phyloP scores from a whole-genome alignment of 2,888 invertebrate genomes.

The Tromatobia lineatoria region DNA sequence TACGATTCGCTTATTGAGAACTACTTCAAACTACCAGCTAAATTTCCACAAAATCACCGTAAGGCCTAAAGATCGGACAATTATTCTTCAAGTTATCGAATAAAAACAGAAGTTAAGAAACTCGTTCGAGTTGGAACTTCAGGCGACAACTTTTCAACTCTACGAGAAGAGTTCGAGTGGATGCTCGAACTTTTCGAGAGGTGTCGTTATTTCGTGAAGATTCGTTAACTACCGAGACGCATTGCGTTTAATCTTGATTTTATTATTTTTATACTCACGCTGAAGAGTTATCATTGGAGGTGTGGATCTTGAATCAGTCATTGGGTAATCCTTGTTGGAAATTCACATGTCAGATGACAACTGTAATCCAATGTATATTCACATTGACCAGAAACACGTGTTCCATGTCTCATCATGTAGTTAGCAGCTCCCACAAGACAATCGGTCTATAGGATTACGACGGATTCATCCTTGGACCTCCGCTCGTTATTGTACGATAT shows the following conservation, averaged over 20 bases:
- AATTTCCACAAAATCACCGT: not conserved
- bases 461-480: constrained; percentile 24
- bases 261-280: not conserved
- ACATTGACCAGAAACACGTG: constrained; percentile 37
- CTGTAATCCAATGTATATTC: not conserved
- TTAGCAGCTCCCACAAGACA: constrained; percentile 34
- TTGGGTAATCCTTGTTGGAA: not conserved
- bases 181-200: constrained; percentile 7
- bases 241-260: not conserved
- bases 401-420: constrained; percentile 22
- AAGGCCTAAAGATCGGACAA: not conserved
- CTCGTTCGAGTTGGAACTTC: not conserved
- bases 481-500: constrained; percentile 16
- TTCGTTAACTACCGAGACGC: not conserved
- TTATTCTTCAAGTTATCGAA: constrained; percentile 5
- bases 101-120: not conserved
- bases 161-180: not conserved
- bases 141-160: not conserved
- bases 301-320: constrained; percentile 22
- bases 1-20: not conserved
- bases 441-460: constrained; percentile 28
- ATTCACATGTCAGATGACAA: not conserved
- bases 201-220: constrained; percentile 1
- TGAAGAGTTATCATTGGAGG: not conserved
- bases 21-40: not conserved